Percentiles rank a stretch among this genome's conserved stretches.
phyloP scores from a whole-genome alignment of 2,797 vertebrate genomes.

The Falco cherrug region DNA sequence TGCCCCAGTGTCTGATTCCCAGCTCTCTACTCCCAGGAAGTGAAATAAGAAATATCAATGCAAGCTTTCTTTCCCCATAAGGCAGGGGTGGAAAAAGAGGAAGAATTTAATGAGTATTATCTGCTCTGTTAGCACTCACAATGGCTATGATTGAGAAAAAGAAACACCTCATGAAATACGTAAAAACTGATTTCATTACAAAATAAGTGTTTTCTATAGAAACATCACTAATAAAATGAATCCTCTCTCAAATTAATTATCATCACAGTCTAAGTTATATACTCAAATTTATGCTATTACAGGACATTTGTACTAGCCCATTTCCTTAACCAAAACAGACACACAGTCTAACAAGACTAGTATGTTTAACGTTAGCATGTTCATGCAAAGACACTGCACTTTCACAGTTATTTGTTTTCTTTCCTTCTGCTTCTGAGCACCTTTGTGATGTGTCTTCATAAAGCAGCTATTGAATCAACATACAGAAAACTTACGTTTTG shows the following conservation, averaged over 20 bases:
- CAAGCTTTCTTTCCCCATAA: neutral
- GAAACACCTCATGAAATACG: neutral
- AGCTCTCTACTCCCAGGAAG: neutral
- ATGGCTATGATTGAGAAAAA: neutral
- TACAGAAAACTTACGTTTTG: neutral
- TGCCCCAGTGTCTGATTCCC: neutral
- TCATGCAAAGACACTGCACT: neutral
- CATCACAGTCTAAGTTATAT: neutral
- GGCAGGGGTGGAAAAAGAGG: neutral
- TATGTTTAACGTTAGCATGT: neutral
- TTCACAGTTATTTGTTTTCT: neutral
- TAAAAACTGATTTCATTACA: neutral
- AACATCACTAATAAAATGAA: neutral
- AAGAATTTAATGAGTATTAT: neutral
- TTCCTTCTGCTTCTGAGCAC: neutral
- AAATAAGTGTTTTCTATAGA: neutral
- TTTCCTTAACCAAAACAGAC: constrained; percentile 4
- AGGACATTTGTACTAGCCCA: neutral
- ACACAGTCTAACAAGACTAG: neutral
- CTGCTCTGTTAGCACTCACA: neutral
- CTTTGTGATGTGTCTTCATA: neutral
- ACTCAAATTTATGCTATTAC: neutral
- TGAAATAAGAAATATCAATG: neutral
- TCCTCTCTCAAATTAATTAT: neutral
- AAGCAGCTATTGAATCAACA: neutral